Percentiles rank a stretch among this genome's conserved stretches.
These are phyloP conservation scores for Eclectus roratus DNA, from an alignment of 2,113 vertebrate species.

Conservation along the genomic window DNA sequence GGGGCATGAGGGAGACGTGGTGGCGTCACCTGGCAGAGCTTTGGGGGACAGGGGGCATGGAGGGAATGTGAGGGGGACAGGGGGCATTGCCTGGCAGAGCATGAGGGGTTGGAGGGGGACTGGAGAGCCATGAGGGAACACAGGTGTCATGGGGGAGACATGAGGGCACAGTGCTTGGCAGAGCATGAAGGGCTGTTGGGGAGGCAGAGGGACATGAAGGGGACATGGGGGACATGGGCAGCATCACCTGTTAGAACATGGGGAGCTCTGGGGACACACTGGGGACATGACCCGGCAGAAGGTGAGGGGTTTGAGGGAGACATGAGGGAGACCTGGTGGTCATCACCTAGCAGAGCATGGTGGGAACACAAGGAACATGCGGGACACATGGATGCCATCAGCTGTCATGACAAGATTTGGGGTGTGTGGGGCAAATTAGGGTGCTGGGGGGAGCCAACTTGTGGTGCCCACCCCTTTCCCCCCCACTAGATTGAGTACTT, in stretches of 20 bases:
- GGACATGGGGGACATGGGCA: background rate
- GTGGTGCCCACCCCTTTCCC: background rate
- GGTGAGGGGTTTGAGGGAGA: background rate
- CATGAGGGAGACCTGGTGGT: background rate
- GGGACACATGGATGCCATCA: background rate
- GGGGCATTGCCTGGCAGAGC: background rate
- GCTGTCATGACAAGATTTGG: background rate
- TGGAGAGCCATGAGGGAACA: background rate
- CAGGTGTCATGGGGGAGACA: background rate
- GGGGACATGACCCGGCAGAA: background rate
- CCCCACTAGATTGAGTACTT: slow-evolving; percentile 87
- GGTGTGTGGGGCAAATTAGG: background rate
- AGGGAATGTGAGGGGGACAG: background rate
- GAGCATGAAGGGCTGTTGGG: background rate
- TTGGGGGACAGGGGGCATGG: background rate
- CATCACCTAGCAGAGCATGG: background rate
- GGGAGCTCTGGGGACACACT: background rate
- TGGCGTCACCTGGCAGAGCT: background rate
- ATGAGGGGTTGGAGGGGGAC: background rate
- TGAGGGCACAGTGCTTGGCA: background rate
- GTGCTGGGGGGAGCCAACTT: accelerated
- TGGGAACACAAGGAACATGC: too few species aligned
- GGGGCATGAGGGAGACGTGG: background rate
- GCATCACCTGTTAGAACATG: background rate
- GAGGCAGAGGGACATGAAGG: background rate